Evolutionary conservation across 2,797 vertebrate genomes (phyloP).

Genomic region (Muscicapa comitata): DNA sequence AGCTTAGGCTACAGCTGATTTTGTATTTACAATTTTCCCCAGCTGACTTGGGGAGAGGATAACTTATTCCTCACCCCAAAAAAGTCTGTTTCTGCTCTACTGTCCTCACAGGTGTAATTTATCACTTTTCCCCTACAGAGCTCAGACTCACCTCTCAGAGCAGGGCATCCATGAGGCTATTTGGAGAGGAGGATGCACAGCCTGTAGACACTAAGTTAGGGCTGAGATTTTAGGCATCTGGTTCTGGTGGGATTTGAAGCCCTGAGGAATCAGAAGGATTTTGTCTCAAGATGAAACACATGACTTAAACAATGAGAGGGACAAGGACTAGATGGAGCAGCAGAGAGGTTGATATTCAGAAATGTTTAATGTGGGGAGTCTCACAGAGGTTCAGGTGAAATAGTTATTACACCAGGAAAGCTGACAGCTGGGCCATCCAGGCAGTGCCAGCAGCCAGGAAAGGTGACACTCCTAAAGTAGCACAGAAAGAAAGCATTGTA

Average conservation of each 20-base stretch:
- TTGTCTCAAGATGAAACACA: background rate
- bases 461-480: background rate
- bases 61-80: background rate
- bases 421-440: background rate
- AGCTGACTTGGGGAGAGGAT: rapidly evolving
- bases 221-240: background rate
- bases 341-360: background rate
- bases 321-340: background rate
- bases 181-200: background rate
- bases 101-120: background rate
- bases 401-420: background rate
- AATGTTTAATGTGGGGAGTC: background rate
- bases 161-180: rapidly evolving
- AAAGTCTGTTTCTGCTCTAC: background rate
- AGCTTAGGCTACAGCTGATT: background rate
- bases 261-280: background rate
- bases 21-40: background rate
- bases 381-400: background rate
- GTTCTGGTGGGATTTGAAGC: background rate
- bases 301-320: background rate
- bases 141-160: rapidly evolving
- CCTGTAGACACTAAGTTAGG: rapidly evolving
- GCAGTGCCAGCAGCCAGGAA: background rate
- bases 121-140: background rate
- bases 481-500: background rate